Evolutionary conservation across 2,888 invertebrate genomes (phyloP), one percentile per base, ranked within the genome.

Genomic region (Seira musarum): DNA sequence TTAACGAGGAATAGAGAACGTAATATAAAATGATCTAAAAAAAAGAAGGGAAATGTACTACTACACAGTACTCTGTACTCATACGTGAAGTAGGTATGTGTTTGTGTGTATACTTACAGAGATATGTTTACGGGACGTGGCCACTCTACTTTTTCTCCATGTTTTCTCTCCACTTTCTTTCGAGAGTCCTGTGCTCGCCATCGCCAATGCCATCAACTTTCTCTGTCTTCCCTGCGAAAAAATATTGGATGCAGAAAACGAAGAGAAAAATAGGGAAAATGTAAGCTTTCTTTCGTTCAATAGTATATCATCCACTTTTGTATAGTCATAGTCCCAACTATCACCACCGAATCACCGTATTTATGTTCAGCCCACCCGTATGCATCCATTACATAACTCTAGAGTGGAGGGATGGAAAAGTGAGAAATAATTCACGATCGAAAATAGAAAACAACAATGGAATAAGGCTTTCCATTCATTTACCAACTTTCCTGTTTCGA

Each of bases 391-490:
- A 60, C 60, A 19, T 60, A 60, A n/a, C n/a, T n/a, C n/a, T n/a
- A 60, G 15, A 8, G 22, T 60, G 13, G 60, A 60, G 60, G 49
- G 49, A 13, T 49, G 49, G 49, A 2, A 60, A 21, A 60, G 60
- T 60, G 60, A 60, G 60, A 60, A 60, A 60, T 60, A 60, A 60
- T 60, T 60, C 60, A 60, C 60, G 60, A 60, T 60, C 60, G 60
- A 60, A 60, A 60, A 60, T 60, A 60, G 60, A 60, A 60, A 22
- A 49, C 49, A 22, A 60, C 60, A 60, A 60, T 60, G 22, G 21
- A 60, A 60, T 21, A 8, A 10, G 60, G 21, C 60, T 60, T 60
- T 49, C 2, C 60, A 60, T 60, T 60, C 60, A 60, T 60, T 60
- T 22, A 13, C 19, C 60, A 60, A 60, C 60, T 60, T 60, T 53